Conservation (phyloP, 1,140 invertebrate species). For the Tribolium madens region DNA sequence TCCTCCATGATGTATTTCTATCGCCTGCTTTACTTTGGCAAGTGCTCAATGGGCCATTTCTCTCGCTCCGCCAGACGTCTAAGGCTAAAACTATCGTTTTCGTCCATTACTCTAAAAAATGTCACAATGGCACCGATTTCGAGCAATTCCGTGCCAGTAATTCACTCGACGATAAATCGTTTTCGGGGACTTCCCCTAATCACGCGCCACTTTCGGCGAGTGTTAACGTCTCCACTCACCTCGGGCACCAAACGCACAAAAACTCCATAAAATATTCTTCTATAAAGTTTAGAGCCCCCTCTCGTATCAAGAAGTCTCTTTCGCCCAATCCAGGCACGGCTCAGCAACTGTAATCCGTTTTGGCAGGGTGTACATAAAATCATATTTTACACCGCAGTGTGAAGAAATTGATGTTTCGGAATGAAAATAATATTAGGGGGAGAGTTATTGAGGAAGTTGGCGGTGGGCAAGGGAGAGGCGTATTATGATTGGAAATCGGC, state of each 20-base stretch:
- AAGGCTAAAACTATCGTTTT: constrained; percentile 36
- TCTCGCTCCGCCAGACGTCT: constrained; percentile 59
- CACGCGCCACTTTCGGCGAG: background rate
- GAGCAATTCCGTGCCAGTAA: background rate
- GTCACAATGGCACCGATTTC: constrained; percentile 25
- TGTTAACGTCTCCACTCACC: constrained; percentile 11
- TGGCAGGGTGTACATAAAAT: constrained; percentile 51
- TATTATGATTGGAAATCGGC: constrained; percentile 46
- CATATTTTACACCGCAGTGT: constrained; percentile 51
- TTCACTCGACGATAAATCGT: constrained; percentile 9
- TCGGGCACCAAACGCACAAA: constrained; percentile 13
- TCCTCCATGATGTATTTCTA: constrained; percentile 58
- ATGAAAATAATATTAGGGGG: constrained; percentile 57
- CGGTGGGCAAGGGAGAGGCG: constrained; percentile 9
- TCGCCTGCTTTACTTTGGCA: constrained; percentile 53
- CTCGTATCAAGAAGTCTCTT: constrained; percentile 25
- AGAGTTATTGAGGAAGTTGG: constrained; percentile 50
- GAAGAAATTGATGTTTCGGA: constrained; percentile 60
- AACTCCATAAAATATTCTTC: constrained; percentile 27
- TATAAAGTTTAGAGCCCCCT: constrained; percentile 24
- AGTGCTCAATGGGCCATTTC: constrained; percentile 63
- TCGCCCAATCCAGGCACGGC: constrained; percentile 36
- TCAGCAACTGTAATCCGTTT: constrained; percentile 49
- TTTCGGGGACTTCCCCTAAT: background rate
- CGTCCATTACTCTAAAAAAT: constrained; percentile 31